Evolutionary conservation across 1,140 invertebrate genomes (phyloP).

Genomic region (Muscidifurax raptorellus): DNA sequence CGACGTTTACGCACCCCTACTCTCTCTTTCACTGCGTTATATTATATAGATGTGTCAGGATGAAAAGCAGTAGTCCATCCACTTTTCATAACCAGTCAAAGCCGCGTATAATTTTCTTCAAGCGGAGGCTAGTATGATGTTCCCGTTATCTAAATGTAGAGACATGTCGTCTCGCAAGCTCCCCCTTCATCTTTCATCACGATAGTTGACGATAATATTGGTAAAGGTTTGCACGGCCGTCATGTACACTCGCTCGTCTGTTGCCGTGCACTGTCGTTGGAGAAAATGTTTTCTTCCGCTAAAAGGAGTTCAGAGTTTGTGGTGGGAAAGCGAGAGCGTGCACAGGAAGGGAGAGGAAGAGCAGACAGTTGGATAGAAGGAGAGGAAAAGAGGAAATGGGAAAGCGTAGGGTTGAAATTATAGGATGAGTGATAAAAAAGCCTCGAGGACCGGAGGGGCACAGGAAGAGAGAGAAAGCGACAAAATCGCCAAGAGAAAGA

Average conservation of each 20-base stretch:
- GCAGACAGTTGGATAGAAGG: not conserved
- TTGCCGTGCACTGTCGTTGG: conserved; percentile 24
- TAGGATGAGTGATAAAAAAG: conserved; percentile 43
- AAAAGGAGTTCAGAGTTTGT: not conserved
- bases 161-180: not conserved
- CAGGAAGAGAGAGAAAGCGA: conserved; percentile 6
- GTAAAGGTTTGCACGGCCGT: conserved; percentile 30
- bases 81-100: not conserved
- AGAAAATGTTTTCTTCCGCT: conserved; percentile 29
- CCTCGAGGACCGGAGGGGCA: conserved; percentile 8
- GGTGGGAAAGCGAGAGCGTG: not conserved
- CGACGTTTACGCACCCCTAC: not conserved
- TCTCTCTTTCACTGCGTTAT: not conserved
- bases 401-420: conserved; percentile 19
- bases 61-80: not conserved
- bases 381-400: not conserved
- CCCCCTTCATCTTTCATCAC: not conserved
- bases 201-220: conserved; percentile 36
- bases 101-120: not conserved
- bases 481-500: not conserved
- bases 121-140: not conserved
- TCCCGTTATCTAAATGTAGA: not conserved
- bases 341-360: not conserved
- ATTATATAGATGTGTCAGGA: not conserved
- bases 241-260: conserved; percentile 40